Evolutionary conservation across 2,888 invertebrate species (phyloP).

Genomic region (Heteromyza rotundicornis): DNA sequence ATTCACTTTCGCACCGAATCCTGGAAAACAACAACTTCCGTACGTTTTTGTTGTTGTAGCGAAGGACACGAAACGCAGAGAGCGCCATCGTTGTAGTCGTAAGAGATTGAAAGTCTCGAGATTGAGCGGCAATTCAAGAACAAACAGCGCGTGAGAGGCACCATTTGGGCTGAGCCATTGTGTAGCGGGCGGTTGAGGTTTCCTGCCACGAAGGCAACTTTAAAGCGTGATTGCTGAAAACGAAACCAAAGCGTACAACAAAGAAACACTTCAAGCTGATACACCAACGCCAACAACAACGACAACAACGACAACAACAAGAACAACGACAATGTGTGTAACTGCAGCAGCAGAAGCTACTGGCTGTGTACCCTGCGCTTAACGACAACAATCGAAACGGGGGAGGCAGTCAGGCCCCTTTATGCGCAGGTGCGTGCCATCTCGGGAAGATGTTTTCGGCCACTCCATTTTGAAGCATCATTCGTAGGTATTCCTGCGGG

Average conservation of each 20-base stretch:
- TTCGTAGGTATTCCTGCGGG: background rate
- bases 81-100: background rate
- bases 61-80: background rate
- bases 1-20: slow-evolving; percentile 46
- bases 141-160: too few relatives aligned
- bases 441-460: slow-evolving; percentile 5
- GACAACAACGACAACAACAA: background rate
- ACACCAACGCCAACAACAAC: background rate
- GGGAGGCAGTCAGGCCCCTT: background rate
- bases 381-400: background rate
- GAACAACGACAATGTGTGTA: background rate
- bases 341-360: background rate
- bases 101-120: too few relatives aligned
- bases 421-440: slow-evolving; percentile 23
- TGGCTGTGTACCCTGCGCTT: background rate
- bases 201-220: background rate
- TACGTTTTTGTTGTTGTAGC: too few relatives aligned
- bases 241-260: background rate
- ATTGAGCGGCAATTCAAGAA: too few relatives aligned
- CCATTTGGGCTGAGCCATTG: background rate
- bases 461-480: background rate
- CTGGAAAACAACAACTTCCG: too few relatives aligned
- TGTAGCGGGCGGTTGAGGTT: background rate
- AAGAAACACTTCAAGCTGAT: too few relatives aligned
- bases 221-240: slow-evolving; percentile 5